These are phyloP conservation scores for Hydraecia micacea DNA, from an alignment of 2,888 invertebrate genomes.

Conservation along the genomic window DNA sequence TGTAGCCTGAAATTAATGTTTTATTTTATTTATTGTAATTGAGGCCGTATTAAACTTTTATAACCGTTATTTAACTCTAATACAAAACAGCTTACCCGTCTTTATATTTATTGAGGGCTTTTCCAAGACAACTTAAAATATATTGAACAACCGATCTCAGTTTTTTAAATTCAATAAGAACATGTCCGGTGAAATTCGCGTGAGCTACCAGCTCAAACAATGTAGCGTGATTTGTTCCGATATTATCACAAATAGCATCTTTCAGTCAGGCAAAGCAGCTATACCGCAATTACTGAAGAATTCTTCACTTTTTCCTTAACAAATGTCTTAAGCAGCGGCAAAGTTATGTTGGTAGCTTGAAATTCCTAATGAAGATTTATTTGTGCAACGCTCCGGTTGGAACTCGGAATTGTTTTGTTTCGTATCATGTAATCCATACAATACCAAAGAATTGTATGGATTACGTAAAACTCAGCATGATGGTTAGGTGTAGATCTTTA, in stretches of 20 bases:
- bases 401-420: slow-evolving; percentile 19
- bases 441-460: neutral
- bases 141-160: slow-evolving; percentile 6
- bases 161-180: slow-evolving; percentile 33
- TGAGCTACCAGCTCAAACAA: slow-evolving; percentile 33
- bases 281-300: slow-evolving; percentile 44
- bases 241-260: slow-evolving; percentile 54
- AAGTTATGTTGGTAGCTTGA: slow-evolving; percentile 30
- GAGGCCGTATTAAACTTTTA: no score
- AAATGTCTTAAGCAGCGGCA: slow-evolving; percentile 32
- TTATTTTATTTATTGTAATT: neutral
- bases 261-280: slow-evolving; percentile 38
- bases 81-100: neutral
- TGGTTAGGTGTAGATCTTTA: neutral
- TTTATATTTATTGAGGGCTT: neutral
- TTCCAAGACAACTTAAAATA: neutral
- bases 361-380: slow-evolving; percentile 55
- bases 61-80: no score
- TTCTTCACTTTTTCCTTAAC: slow-evolving; percentile 46
- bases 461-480: slow-evolving; percentile 12
- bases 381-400: slow-evolving; percentile 13
- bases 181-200: slow-evolving; percentile 58
- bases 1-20: no score
- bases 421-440: neutral
- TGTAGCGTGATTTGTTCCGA: slow-evolving; percentile 55